phyloP scores from a whole-genome alignment of 1,140 invertebrate genomes.

The Dinoponera quadriceps region DNA sequence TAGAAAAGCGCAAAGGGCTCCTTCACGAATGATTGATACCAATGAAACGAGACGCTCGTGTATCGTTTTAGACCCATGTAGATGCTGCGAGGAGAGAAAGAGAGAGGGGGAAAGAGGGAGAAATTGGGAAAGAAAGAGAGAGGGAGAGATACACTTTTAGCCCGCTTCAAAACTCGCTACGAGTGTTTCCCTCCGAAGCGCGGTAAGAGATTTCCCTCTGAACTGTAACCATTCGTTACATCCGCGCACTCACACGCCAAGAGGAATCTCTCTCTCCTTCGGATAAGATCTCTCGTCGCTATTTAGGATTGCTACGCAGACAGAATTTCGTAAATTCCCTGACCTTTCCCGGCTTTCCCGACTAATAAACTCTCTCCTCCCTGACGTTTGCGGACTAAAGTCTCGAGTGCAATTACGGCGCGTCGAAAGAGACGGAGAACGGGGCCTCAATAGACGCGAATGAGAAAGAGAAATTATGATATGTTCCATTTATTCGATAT shows the following conservation, averaged over 20 bases:
- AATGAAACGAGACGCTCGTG: constrained; percentile 22
- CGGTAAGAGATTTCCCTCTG: constrained; percentile 20
- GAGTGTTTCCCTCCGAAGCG: background rate
- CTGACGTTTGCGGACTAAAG: background rate
- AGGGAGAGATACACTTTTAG: background rate
- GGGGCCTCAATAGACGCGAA: background rate
- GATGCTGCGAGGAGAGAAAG: too few species aligned
- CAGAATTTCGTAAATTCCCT: constrained; percentile 35
- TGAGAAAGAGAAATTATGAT: background rate
- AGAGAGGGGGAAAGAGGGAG: too few species aligned
- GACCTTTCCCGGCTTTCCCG: background rate
- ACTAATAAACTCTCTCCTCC: background rate
- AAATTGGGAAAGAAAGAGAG: too few species aligned
- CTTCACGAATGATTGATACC: constrained; percentile 10
- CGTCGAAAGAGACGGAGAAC: too few species aligned
- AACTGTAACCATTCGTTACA: constrained; percentile 23
- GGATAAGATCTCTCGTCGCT: constrained; percentile 46
- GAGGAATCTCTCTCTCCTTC: background rate
- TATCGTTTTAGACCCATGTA: too few species aligned
- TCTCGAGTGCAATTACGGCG: background rate
- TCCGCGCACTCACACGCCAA: background rate
- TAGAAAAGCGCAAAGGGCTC: background rate
- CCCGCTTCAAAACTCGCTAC: constrained; percentile 4
- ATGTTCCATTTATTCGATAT: background rate
- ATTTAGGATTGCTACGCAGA: constrained; percentile 39